phyloP scores from a whole-genome alignment of 2,797 vertebrate species.

The Nyctalus aviator region DNA sequence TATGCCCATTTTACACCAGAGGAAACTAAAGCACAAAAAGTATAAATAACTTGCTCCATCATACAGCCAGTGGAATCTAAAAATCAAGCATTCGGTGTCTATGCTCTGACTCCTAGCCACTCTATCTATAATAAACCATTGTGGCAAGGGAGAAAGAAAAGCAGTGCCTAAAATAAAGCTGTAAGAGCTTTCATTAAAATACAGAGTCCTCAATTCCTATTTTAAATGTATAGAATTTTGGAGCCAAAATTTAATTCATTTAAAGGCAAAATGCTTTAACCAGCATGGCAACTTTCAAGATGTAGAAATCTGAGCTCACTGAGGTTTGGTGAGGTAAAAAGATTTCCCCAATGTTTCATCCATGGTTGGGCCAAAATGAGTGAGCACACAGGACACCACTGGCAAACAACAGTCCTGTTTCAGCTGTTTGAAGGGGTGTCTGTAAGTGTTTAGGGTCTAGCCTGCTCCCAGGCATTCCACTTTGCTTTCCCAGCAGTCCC shows the following conservation, averaged over 20 bases:
- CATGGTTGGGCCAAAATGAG: no score
- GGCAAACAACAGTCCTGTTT: background rate
- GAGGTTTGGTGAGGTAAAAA: background rate
- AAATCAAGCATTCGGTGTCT: background rate
- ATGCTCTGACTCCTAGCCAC: background rate
- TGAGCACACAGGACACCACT: background rate
- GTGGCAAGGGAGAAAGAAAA: background rate
- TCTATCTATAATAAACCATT: background rate
- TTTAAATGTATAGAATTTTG: slow-evolving; percentile 42
- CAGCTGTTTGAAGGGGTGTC: background rate
- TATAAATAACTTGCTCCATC: background rate
- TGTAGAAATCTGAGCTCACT: background rate
- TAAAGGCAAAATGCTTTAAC: background rate
- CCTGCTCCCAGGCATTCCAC: background rate
- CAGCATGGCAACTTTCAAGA: background rate
- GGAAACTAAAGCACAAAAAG: background rate
- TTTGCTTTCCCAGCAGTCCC: background rate
- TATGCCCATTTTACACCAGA: background rate
- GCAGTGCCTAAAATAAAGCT: slow-evolving; percentile 37
- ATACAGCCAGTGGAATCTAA: background rate
- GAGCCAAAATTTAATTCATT: background rate
- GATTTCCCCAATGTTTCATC: background rate
- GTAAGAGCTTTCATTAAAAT: slow-evolving; percentile 35
- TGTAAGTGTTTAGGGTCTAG: no score
- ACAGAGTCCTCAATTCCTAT: slow-evolving; percentile 22